Base-by-base conservation (phyloP, 2,888 invertebrate species). In the Anodontia alba region DNA sequence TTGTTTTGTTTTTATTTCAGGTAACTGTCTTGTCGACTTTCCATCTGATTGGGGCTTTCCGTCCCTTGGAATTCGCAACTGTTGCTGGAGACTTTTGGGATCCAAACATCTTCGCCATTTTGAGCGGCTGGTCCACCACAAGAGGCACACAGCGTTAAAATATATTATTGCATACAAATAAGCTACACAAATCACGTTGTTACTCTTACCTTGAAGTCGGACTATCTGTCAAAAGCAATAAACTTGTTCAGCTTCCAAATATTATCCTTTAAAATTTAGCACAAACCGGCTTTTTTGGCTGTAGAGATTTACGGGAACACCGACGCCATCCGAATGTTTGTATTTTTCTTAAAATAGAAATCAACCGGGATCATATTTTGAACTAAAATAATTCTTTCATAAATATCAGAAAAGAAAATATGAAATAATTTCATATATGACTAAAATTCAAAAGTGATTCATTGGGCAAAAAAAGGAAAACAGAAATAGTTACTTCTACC, bases 271-370 rank as follows among this genome's bases (percentile, higher is more conserved):
- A 46, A 46, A 12, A 46, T 12, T 7, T 46, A 46, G n/a, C 46
- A 46, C 46, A 20, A 46, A 84, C 84, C 87, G 84, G 87, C 80
- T 74, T 70, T 73, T 81, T 85, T 87, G 87, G 87, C 91, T 84
- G 89, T 87, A 89, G 89, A 89, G 84, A 89, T 87, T 20, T 46
- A 20, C 46, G 83, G 88, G 90, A 89, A 89, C 89, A 75, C 90
- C 90, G 89, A 90, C 90, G 90, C 89, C 85, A 89, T 85, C 89
- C 89, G 86, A 87, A 86, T 84, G 76, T 81, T 74, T 79, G n/a
- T 43, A 38, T n/a, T n/a, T n/a, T 23, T 23, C 75, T 68, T 51
- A 33, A 75, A 75, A 68, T 75, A 75, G 68, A 75, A 23, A 46
- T 20, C 17, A 3, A 2, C 46, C 8, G 17, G 17, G 38, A 12